Evolutionary conservation across 92 coral and sea anemone species (phyloP).

Genomic region (Metridium senile): DNA sequence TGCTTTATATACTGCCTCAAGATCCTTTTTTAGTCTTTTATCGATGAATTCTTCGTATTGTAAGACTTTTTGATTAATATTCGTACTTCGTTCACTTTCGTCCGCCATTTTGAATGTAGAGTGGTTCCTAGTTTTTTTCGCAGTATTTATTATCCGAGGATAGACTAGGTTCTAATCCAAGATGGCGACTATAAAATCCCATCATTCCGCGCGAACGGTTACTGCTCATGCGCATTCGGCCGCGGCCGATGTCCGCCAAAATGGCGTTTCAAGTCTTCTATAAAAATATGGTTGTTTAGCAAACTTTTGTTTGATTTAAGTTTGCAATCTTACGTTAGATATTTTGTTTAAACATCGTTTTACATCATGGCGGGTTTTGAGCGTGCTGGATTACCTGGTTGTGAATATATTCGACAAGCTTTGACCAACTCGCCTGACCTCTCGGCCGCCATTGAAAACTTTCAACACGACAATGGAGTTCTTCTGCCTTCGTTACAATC

Average conservation of each 20-base stretch:
- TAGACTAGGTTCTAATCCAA: constrained; percentile 56
- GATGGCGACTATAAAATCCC: constrained; percentile 95
- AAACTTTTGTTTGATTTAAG: neutral
- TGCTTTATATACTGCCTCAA: constrained; percentile 69
- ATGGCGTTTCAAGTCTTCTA: constrained; percentile 70
- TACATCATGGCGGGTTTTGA: constrained; percentile 96
- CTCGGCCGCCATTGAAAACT: constrained; percentile 79
- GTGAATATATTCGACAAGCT: constrained; percentile 75
- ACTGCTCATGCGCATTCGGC: constrained; percentile 99
- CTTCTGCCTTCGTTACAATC: constrained; percentile 92
- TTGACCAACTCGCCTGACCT: constrained; percentile 64
- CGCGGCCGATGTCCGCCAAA: constrained; percentile 99
- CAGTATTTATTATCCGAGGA: neutral
- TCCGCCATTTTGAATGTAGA: constrained; percentile 74
- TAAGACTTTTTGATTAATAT: constrained; percentile 67
- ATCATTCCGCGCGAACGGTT: constrained; percentile 68
- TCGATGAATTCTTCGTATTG: constrained; percentile 89
- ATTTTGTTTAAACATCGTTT: constrained; percentile 33
- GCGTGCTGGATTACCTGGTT: constrained; percentile 97
- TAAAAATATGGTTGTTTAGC: constrained; percentile 37
- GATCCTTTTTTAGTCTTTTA: constrained; percentile 78
- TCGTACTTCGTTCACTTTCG: constrained; percentile 28
- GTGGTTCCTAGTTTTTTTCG: neutral
- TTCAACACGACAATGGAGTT: constrained; percentile 96
- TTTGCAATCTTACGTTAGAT: neutral